A percentile compares a stretch with the other conserved stretches of the same genome.
Evolutionary conservation across 2,113 vertebrate genomes (phyloP).

Genomic region (Miniopterus natalensis): DNA sequence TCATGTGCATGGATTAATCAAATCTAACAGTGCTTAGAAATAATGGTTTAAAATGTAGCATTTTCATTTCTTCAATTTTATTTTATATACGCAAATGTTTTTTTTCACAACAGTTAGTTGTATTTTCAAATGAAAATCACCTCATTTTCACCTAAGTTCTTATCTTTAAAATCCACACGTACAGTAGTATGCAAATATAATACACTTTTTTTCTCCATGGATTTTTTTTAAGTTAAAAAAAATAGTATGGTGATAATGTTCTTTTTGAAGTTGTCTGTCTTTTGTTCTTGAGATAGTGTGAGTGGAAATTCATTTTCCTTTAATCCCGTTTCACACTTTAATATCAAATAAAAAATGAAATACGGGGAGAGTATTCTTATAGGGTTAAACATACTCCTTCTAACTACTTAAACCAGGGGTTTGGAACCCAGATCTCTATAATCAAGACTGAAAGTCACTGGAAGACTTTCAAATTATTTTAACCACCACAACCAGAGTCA

Average conservation of each 20-base stretch:
- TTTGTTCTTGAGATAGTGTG: slow-evolving; percentile 53
- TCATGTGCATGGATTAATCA: not conserved
- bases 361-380: slow-evolving; percentile 47
- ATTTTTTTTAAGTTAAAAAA: slow-evolving; percentile 64
- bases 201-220: slow-evolving; percentile 25
- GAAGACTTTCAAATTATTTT: slow-evolving; percentile 71
- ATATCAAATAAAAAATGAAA: slow-evolving; percentile 52
- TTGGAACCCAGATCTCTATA: not conserved
- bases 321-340: slow-evolving; percentile 58
- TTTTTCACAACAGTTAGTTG: slow-evolving; percentile 60
- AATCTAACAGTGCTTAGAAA: slow-evolving; percentile 38
- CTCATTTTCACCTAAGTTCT: not conserved
- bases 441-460: slow-evolving; percentile 58
- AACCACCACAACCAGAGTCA: slow-evolving; percentile 59
- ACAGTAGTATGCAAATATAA: slow-evolving; percentile 61
- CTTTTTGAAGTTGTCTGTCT: slow-evolving; percentile 58
- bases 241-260: slow-evolving; percentile 30
- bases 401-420: not conserved
- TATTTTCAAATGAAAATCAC: slow-evolving; percentile 65
- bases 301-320: slow-evolving; percentile 52
- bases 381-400: slow-evolving; percentile 42
- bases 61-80: not conserved
- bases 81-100: slow-evolving; percentile 21
- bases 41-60: slow-evolving; percentile 14
- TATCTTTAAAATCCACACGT: slow-evolving; percentile 74